Percentiles rank a stretch among this genome's conserved stretches.
These are phyloP conservation scores for Lagopus leucura DNA, from an alignment of 2,113 vertebrate genomes.

Conservation along the genomic window DNA sequence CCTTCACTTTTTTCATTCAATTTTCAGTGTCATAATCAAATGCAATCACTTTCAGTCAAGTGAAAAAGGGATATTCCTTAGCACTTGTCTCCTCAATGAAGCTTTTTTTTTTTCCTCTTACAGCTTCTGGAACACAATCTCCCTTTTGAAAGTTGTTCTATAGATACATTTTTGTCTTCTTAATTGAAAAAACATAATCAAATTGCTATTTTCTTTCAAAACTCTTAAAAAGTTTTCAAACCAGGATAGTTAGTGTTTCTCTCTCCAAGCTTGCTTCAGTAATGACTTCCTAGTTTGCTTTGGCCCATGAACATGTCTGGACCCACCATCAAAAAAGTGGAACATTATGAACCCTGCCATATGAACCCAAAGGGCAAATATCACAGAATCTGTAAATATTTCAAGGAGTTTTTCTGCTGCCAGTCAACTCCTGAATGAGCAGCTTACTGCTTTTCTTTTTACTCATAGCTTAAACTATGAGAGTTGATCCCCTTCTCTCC, in stretches of 20 bases:
- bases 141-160: background rate
- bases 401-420: background rate
- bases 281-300: background rate
- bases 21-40: background rate
- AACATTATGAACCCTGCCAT: background rate
- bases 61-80: background rate
- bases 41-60: background rate
- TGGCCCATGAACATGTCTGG: background rate
- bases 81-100: background rate
- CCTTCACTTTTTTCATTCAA: constrained; percentile 6
- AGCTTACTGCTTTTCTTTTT: background rate
- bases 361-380: background rate
- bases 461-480: background rate
- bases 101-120: background rate
- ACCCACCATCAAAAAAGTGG: background rate
- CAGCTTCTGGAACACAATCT: background rate
- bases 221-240: background rate
- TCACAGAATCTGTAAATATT: background rate
- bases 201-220: background rate
- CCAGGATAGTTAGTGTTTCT: background rate
- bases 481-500: background rate
- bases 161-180: background rate
- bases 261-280: background rate
- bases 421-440: background rate
- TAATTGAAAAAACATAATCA: background rate